Evolutionary conservation across 2,113 vertebrate genomes (phyloP).

Genomic region (Ibidorhyncha struthersii): DNA sequence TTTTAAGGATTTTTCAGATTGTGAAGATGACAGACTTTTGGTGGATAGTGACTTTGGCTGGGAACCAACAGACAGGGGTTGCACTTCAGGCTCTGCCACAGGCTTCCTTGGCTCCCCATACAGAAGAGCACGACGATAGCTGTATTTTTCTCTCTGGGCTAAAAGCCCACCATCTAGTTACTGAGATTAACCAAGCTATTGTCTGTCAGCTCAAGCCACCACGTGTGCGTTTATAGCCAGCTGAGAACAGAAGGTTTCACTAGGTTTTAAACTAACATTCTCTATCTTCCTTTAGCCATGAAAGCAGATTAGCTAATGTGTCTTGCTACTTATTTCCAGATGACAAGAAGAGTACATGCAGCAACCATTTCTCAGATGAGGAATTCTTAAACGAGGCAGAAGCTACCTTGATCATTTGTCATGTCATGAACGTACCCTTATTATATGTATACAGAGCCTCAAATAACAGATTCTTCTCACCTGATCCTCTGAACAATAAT

Average conservation of each 20-base stretch:
- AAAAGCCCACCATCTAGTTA: not conserved
- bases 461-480: not conserved
- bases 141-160: not conserved
- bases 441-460: not conserved
- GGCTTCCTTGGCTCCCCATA: not conserved
- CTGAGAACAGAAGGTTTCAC: not conserved
- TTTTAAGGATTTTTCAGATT: not conserved
- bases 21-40: accelerated
- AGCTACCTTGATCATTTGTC: not conserved
- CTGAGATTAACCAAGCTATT: not conserved
- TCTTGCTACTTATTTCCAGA: not conserved
- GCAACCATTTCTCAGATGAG: not conserved
- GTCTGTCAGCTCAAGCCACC: not conserved
- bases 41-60: not conserved
- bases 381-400: not conserved
- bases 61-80: not conserved
- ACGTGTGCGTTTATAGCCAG: not conserved
- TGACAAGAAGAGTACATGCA: not conserved
- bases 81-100: not conserved
- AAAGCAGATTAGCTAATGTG: not conserved
- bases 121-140: not conserved
- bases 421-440: not conserved
- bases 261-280: not conserved
- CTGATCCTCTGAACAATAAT: not conserved
- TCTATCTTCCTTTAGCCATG: not conserved